Base-by-base conservation (phyloP, 2,888 invertebrate genomes). In the Hedychridium roseum region DNA sequence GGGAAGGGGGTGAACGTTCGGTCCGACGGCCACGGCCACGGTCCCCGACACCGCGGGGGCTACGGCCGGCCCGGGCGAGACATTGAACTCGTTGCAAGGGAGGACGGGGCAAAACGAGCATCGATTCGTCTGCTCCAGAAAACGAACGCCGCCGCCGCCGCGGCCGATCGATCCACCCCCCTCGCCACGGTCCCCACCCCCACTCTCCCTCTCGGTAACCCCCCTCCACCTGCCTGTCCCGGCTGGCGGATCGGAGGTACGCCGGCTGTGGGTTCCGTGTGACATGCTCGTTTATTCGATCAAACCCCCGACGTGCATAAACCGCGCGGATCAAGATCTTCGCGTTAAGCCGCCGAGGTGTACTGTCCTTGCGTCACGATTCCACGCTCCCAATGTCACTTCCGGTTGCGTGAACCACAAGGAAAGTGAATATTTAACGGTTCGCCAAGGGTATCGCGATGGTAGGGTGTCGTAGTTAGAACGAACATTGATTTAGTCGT, bases 101-200 rank as follows among this genome's bases (percentile, higher is more conserved):
- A 57, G 66, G 61, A 59, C 55, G 66, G n/a, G 64, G 66, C 64
- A 66, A n/a, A n/a, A 58, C 64, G 68, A 60, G 63, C 71, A 72
- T 73, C 71, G 73, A 73, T 73, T 73, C 69, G 73, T 69, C 73
- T 73, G 73, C 71, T 73, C 71, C 64, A 73, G 71, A 73, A n/a
- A 70, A 70, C 67, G 71, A 66, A 59, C 14, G 47, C 43, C 50
- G 17, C 48, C 46, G 43, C 46, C 40, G 14, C 45, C 44, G 37
- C 37, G 23, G 40, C 44, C 50, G 39, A n/a, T n/a, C 50, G 57
- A 27, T 41, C 50, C 45, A 31, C 46, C 39, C 28, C 32, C 44
- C 11, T 23, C 15, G 41, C 39, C 46, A 38, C 60, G 44, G 51
- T 50, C 26, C 46, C 20, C 48, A 17, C 42, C 15, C 27, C 11